Conservation (phyloP, 2,797 vertebrate genomes). For the Pangasius sanitwongsei region DNA sequence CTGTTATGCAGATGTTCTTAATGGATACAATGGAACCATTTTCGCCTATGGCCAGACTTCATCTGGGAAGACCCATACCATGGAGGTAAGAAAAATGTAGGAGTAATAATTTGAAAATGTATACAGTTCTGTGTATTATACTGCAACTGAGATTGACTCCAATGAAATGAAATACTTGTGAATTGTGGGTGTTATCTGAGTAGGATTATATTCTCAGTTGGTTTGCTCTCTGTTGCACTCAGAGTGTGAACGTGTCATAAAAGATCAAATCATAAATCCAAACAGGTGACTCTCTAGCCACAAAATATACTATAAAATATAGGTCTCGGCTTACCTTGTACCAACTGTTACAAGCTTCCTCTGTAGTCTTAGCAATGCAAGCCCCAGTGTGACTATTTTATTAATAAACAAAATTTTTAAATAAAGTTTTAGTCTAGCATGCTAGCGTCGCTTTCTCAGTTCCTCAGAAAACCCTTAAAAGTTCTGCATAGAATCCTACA, state of each 20-base stretch:
- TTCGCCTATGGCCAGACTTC: conserved; percentile 96
- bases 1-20: conserved; percentile 84
- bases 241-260: neutral
- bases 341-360: neutral
- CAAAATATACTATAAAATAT: too few species aligned
- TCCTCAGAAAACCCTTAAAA: neutral
- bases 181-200: neutral
- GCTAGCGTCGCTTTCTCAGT: neutral
- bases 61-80: conserved; percentile 96
- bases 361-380: neutral
- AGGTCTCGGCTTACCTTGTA: neutral
- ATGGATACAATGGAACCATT: conserved; percentile 95
- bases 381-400: neutral
- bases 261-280: neutral
- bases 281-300: neutral
- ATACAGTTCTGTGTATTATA: neutral
- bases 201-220: neutral
- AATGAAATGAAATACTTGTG: neutral
- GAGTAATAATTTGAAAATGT: neutral
- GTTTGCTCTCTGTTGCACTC: neutral
- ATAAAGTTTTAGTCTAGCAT: neutral
- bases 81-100: conserved; percentile 83
- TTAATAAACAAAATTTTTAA: neutral
- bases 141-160: neutral
- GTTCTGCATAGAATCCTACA: neutral